phyloP scores from a whole-genome alignment of 1,140 invertebrate genomes.

The Drosophila kepulauana region DNA sequence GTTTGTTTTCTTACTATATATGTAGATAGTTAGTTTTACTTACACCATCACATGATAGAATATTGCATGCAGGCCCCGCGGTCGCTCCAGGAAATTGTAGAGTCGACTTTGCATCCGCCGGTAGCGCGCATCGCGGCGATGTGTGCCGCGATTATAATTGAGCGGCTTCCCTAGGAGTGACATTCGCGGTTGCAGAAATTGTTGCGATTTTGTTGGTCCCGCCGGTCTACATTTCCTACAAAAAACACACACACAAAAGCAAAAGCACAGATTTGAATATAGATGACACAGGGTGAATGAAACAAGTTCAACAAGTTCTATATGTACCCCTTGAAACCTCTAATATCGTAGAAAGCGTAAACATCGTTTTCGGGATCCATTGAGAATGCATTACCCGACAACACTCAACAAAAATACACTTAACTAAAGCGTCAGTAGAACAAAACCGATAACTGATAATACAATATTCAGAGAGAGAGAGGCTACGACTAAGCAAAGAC shows the following conservation, averaged over 20 bases:
- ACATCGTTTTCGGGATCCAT: constrained; percentile 80
- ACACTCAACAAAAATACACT: constrained; percentile 12
- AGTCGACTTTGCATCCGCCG: constrained; percentile 94
- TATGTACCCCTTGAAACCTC: constrained; percentile 61
- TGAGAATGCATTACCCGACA: constrained; percentile 43
- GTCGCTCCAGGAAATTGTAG: constrained; percentile 97
- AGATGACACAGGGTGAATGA: not conserved
- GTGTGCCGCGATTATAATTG: constrained; percentile 91
- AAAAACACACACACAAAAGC: not conserved
- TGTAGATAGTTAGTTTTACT: constrained; percentile 85
- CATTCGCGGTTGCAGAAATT: constrained; percentile 92
- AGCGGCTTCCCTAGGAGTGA: constrained; percentile 95
- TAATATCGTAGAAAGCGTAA: constrained; percentile 75
- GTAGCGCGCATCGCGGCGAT: constrained; percentile 94
- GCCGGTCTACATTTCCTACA: constrained; percentile 84
- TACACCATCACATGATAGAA: constrained; percentile 97
- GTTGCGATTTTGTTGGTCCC: constrained; percentile 86
- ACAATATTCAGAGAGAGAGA: not conserved
- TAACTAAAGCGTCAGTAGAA: constrained; percentile 19
- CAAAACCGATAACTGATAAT: constrained; percentile 18
- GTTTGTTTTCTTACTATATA: not conserved
- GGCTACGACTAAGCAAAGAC: constrained; percentile 26
- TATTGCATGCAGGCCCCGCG: constrained; percentile 93
- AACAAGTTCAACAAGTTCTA: not conserved
- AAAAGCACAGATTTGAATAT: constrained; percentile 2